phyloP scores from a whole-genome alignment of 2,113 vertebrate species.

The Pomatorhinus ruficollis region DNA sequence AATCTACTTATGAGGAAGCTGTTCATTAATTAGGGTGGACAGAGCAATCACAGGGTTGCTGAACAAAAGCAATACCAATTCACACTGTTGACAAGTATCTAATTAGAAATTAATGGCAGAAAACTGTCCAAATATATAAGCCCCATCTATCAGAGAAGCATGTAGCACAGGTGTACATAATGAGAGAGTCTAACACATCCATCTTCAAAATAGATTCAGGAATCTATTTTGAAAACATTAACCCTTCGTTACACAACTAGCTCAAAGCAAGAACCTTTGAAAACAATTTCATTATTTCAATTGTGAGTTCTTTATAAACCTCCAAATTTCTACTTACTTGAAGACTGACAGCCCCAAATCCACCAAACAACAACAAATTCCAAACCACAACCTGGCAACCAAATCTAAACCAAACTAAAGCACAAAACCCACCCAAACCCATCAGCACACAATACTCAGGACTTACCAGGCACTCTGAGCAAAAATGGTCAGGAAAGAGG shows the following conservation, averaged over 20 bases:
- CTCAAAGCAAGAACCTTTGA: background rate
- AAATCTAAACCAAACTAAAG: background rate
- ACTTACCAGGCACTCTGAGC: background rate
- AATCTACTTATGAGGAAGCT: constrained; percentile 68
- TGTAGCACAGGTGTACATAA: background rate
- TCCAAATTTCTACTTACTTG: background rate
- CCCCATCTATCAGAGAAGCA: background rate
- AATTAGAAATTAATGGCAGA: constrained; percentile 65
- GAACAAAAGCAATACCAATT: constrained; percentile 43
- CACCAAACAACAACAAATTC: background rate
- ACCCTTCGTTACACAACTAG: background rate
- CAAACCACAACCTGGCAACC: background rate
- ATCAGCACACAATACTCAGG: background rate
- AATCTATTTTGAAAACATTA: background rate
- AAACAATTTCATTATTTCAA: background rate
- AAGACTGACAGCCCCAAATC: background rate
- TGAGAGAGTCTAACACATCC: background rate
- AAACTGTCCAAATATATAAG: constrained; percentile 18
- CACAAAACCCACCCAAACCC: background rate
- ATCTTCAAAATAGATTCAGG: background rate
- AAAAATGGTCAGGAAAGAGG: background rate
- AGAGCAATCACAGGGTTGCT: constrained; percentile 47
- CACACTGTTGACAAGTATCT: constrained; percentile 40
- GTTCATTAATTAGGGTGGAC: constrained; percentile 70
- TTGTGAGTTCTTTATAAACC: background rate